A percentile compares a stretch with the other conserved stretches of the same genome.
Evolutionary conservation across 2,797 vertebrate species (phyloP).

Genomic region (Characodon lateralis): DNA sequence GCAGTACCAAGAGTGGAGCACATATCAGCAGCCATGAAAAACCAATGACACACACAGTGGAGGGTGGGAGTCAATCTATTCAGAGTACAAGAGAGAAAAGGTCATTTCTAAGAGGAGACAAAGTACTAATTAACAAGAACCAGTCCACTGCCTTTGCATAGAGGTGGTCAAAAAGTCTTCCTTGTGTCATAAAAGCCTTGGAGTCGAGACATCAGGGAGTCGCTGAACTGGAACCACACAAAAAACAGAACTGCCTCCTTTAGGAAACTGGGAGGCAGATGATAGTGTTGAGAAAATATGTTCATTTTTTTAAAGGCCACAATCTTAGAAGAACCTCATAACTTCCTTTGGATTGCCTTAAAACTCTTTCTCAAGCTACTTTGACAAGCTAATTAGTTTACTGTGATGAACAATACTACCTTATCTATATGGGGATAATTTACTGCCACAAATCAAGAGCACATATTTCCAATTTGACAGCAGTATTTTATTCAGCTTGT

Average conservation of each 20-base stretch:
- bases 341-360: not conserved
- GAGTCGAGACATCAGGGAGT: conserved; percentile 48
- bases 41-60: conserved; percentile 32
- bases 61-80: conserved; percentile 37
- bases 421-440: no score
- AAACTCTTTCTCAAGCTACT: not conserved
- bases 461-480: no score
- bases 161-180: conserved; percentile 47
- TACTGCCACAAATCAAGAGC: no score
- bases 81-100: conserved; percentile 43
- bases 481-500: no score
- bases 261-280: not conserved
- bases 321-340: not conserved
- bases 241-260: conserved; percentile 15
- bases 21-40: conserved; percentile 35
- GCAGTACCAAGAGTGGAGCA: not conserved
- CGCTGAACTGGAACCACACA: conserved; percentile 38
- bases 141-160: conserved; percentile 65
- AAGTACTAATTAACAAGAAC: conserved; percentile 71
- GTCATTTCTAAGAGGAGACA: conserved; percentile 62
- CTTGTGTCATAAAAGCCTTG: conserved; percentile 56
- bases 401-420: no score
- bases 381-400: not conserved
- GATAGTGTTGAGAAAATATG: not conserved
- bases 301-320: not conserved